A percentile compares a stretch with the other conserved stretches of the same genome.
These are phyloP conservation scores for Nowickia ferox DNA, from an alignment of 2,888 invertebrate species.

Conservation along the genomic window DNA sequence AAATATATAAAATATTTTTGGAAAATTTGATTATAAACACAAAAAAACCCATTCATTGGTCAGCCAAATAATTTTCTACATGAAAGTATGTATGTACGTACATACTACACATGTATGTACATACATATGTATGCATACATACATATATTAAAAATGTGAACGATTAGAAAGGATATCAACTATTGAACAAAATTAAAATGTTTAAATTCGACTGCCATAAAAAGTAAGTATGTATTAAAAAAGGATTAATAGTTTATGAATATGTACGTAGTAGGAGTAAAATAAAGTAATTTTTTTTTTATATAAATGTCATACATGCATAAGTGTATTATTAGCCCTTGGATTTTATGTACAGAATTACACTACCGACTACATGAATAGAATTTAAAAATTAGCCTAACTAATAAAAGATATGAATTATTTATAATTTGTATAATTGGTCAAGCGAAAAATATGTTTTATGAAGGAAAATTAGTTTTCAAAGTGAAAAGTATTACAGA, in stretches of 20 bases:
- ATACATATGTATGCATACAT: too few relatives aligned
- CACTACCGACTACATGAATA: too few relatives aligned
- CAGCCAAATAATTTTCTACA: not conserved
- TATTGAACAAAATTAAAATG: not conserved
- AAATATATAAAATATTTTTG: not conserved
- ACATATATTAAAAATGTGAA: not conserved
- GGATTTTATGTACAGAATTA: too few relatives aligned
- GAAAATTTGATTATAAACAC: not conserved
- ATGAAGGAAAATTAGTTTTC: too few relatives aligned
- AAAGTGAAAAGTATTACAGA: too few relatives aligned
- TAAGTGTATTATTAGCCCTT: too few relatives aligned
- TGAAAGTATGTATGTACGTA: too few relatives aligned
- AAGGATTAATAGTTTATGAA: not conserved
- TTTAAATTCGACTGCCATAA: not conserved
- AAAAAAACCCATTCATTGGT: not conserved
- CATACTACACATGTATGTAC: too few relatives aligned
- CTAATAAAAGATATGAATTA: too few relatives aligned
- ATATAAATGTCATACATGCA: not conserved
- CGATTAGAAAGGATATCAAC: not conserved
- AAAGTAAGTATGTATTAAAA: conserved; percentile 10
- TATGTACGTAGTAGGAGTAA: not conserved
- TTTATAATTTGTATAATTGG: too few relatives aligned
- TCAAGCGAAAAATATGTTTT: too few relatives aligned
- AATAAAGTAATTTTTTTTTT: not conserved
- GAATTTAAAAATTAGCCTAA: too few relatives aligned